These are phyloP conservation scores for Hemicordylus capensis DNA, from an alignment of 2,113 vertebrate species.

Conservation along the genomic window DNA sequence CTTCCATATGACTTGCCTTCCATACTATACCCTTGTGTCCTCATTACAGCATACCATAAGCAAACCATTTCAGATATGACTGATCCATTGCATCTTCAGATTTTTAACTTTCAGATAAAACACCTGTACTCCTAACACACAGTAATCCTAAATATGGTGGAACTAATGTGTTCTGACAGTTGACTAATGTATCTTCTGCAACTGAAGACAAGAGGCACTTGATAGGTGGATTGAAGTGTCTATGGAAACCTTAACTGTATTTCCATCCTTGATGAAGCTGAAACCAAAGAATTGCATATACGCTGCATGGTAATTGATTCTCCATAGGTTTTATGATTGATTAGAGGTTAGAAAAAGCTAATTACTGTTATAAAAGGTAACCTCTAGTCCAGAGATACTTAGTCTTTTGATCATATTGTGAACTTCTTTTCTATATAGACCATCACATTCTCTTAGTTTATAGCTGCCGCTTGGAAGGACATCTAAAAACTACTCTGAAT, in stretches of 20 bases:
- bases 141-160: slow-evolving; percentile 3
- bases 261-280: not conserved
- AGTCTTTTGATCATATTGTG: not conserved
- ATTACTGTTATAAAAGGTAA: not conserved
- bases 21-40: slow-evolving; percentile 8
- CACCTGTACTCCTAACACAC: not conserved
- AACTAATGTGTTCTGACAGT: not conserved
- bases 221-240: not conserved
- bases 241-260: not conserved
- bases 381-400: not conserved
- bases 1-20: not conserved
- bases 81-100: not conserved
- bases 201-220: not conserved
- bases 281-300: not conserved
- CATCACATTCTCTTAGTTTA: not conserved
- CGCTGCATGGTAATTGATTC: not conserved
- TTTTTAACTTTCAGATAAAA: not conserved
- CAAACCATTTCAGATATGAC: not conserved
- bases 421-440: not conserved
- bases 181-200: slow-evolving; percentile 1
- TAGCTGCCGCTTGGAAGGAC: not conserved
- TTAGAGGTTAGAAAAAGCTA: not conserved
- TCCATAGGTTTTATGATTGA: not conserved
- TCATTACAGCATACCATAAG: slow-evolving; percentile 6
- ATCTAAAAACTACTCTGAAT: not conserved